Conservation (phyloP, 2,113 vertebrate species). For the Pterocles burchelli region DNA sequence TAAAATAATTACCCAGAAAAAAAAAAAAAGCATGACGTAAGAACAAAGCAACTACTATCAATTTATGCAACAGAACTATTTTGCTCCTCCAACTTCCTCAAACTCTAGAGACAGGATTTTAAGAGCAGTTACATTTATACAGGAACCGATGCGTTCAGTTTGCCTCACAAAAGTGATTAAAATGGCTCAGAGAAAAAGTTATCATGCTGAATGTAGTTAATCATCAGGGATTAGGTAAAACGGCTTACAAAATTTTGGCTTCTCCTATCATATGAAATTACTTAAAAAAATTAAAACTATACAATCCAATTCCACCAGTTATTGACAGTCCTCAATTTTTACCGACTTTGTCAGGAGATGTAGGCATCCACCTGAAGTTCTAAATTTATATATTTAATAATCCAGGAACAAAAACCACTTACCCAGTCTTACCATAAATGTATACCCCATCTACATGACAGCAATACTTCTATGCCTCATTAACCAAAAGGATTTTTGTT, state of each 20-base stretch:
- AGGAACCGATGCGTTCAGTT: neutral
- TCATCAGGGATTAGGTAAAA: slow-evolving; percentile 17
- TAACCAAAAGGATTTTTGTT: neutral
- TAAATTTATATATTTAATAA: neutral
- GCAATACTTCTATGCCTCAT: neutral
- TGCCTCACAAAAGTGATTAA: slow-evolving; percentile 23
- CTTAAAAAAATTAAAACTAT: neutral
- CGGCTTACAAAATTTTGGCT: neutral
- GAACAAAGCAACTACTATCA: neutral
- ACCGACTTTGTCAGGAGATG: neutral
- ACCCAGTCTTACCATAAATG: neutral
- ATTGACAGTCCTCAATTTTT: neutral
- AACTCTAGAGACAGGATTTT: slow-evolving; percentile 23
- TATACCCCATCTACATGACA: neutral
- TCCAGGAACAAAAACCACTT: neutral
- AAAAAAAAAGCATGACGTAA: neutral
- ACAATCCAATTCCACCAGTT: neutral
- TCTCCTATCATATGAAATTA: neutral
- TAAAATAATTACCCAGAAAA: neutral
- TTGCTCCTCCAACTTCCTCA: neutral
- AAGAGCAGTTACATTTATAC: slow-evolving; percentile 37
- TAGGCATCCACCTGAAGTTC: neutral
- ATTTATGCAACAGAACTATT: neutral
- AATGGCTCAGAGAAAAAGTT: slow-evolving; percentile 26
- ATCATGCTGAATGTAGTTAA: neutral